phyloP scores from a whole-genome alignment of 2,113 vertebrate genomes.

The Acanthisitta chloris region DNA sequence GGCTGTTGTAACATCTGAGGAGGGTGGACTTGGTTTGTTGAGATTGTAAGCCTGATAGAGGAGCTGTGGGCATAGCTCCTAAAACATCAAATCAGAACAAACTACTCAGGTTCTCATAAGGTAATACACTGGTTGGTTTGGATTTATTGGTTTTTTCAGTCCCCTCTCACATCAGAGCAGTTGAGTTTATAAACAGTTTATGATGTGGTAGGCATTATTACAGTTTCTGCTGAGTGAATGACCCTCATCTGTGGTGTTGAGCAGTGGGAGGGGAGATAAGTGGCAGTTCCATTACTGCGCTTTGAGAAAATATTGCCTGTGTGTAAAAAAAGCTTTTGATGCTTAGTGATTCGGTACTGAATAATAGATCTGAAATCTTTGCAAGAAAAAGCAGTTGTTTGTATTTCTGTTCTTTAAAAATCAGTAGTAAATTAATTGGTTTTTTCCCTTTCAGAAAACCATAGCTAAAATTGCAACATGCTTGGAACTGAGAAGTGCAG shows the following conservation, averaged over 20 bases:
- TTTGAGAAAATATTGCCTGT: background rate
- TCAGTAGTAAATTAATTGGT: background rate
- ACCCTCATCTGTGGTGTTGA: background rate
- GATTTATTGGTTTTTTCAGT: background rate
- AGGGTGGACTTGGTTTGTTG: background rate
- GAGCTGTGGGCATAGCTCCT: background rate
- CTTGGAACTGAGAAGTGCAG: constrained; percentile 92
- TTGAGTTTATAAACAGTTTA: background rate
- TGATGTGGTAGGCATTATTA: background rate
- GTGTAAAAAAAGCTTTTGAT: background rate
- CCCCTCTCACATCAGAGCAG: background rate
- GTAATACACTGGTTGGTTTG: background rate
- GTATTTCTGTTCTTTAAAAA: background rate
- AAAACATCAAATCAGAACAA: background rate
- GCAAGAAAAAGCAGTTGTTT: background rate
- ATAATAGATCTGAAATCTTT: background rate
- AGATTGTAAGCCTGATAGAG: background rate
- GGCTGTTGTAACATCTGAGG: background rate
- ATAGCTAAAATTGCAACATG: constrained; percentile 96
- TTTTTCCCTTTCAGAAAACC: constrained; percentile 82
- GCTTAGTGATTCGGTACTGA: background rate
- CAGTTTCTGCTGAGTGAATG: background rate
- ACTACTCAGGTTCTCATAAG: background rate
- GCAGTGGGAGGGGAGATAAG: background rate
- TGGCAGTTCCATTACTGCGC: background rate